A percentile compares a stretch with the other conserved stretches of the same genome.
Conservation (phyloP, 1,140 invertebrate genomes). For the Drosophila trapezifrons region DNA sequence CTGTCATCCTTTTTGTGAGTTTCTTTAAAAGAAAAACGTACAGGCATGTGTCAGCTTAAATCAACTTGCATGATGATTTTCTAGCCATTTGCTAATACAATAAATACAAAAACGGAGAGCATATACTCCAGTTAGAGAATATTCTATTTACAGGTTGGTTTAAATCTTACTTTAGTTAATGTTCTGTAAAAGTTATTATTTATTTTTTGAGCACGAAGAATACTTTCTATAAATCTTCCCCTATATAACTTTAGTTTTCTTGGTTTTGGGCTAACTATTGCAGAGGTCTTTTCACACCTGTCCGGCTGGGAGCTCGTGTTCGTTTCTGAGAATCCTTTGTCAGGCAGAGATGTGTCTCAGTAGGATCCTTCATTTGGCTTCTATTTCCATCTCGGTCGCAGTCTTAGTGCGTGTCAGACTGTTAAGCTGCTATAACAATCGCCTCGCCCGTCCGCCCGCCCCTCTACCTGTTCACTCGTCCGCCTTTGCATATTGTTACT, state of each 20-base stretch:
- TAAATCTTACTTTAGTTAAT: background rate
- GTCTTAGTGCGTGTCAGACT: conserved; percentile 56
- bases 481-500: conserved; percentile 36
- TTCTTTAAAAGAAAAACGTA: conserved; percentile 8
- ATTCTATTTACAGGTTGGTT: background rate
- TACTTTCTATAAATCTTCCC: too few relatives aligned
- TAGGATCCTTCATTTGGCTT: conserved; percentile 44
- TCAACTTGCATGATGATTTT: conserved; percentile 19
- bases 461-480: conserved; percentile 1
- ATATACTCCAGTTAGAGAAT: background rate
- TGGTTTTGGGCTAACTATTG: background rate
- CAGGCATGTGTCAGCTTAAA: conserved; percentile 23
- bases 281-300: too few relatives aligned
- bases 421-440: conserved; percentile 58
- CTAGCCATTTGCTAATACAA: conserved; percentile 30
- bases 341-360: conserved; percentile 31
- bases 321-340: conserved; percentile 27
- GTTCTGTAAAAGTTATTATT: background rate
- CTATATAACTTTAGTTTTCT: background rate
- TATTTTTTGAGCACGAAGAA: too few relatives aligned
- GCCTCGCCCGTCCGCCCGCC: conserved; percentile 1
- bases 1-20: conserved; percentile 32
- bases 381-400: conserved; percentile 42
- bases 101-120: conserved; percentile 9
- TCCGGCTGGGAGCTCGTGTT: conserved; percentile 11